Base-by-base conservation (phyloP, 2,113 vertebrate species). In the Aleadryas rufinucha region DNA sequence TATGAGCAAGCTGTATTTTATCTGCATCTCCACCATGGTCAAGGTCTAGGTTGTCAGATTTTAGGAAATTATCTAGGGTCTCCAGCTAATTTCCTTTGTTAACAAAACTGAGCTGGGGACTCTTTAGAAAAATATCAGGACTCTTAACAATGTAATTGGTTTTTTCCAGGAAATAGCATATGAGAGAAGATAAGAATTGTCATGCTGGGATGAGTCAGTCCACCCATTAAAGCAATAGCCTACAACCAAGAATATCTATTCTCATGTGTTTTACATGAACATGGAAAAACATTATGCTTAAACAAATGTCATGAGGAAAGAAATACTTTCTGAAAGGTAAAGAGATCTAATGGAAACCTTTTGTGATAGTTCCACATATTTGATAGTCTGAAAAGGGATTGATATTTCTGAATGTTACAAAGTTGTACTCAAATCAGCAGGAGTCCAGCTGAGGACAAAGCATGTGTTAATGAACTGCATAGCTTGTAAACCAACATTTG, bases 21-120 rank as follows among this genome's bases (percentile, higher is more conserved):
- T 45, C 31, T 54, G 5, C 0, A 4, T 16, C 7, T 66, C 23
- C 3, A 3, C 24, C 2, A 0, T 24, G 9, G 39, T 52, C 30
- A 75, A 39, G 33, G 19, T 31, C 20, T 49, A 63, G 1, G 6
- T 42, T 72, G 12, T 35, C 33, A 77, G 28, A 52, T 52, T 88
- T 89, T 68, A 80, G 23, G 18, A 89, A 64, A 77, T 39, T 1
- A 42, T 52, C 19, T 20, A 65, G 2, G 3, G 7, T 57, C 6
- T 68, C 27, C 30, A 88, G 22, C 17, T 71, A 41, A 75, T 85
- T 86, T 74, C 10, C 13, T 79, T 59, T 69, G 13, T 30, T 83
- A 23, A 63, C 8, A 76, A 81, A 95, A 79, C 6, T 17, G 18
- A 59, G 7, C 18, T 52, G 6, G 3, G 11, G 2, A 28, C 9